Percentiles rank a stretch among this genome's conserved stretches.
Conservation (phyloP, 2,888 invertebrate species). For the Polymixis flavicincta region DNA sequence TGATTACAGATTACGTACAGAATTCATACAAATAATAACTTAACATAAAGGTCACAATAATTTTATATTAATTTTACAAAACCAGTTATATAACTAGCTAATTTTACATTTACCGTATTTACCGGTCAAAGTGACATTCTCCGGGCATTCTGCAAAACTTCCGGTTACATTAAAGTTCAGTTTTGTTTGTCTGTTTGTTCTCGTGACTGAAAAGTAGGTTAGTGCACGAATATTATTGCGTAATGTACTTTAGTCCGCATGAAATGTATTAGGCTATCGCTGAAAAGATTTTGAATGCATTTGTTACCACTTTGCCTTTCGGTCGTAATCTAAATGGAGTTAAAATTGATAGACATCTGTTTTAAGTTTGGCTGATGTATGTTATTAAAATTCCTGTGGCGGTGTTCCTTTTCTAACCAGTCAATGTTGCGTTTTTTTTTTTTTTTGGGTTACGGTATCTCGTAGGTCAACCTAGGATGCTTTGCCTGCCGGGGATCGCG, state of each 20-base stretch:
- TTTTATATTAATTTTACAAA: constrained; percentile 50
- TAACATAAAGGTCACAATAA: constrained; percentile 54
- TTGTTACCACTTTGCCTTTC: constrained; percentile 25
- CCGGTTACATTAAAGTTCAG: constrained; percentile 61
- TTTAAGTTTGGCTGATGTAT: constrained; percentile 13
- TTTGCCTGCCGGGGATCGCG: too few species aligned
- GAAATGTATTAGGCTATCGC: constrained; percentile 54
- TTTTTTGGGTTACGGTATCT: too few species aligned
- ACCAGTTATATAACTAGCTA: constrained; percentile 53
- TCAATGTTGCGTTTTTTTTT: too few species aligned
- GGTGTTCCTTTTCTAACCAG: not conserved
- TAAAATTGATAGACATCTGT: constrained; percentile 18
- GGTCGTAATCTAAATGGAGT: constrained; percentile 26
- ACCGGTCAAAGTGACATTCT: constrained; percentile 51
- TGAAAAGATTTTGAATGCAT: constrained; percentile 45
- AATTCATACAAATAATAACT: constrained; percentile 27
- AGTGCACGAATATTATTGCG: constrained; percentile 55
- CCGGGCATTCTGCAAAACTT: constrained; percentile 46
- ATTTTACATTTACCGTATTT: constrained; percentile 41
- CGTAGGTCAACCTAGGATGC: too few species aligned
- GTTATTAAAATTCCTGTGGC: not conserved
- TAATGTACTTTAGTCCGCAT: constrained; percentile 51
- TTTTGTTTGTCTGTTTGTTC: constrained; percentile 61
- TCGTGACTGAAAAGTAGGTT: constrained; percentile 61
- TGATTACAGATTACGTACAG: constrained; percentile 33